Percentiles rank a stretch among this genome's conserved stretches.
These are phyloP conservation scores for Sycobia sp. DNA, from an alignment of 1,140 invertebrate genomes.

Conservation along the genomic window DNA sequence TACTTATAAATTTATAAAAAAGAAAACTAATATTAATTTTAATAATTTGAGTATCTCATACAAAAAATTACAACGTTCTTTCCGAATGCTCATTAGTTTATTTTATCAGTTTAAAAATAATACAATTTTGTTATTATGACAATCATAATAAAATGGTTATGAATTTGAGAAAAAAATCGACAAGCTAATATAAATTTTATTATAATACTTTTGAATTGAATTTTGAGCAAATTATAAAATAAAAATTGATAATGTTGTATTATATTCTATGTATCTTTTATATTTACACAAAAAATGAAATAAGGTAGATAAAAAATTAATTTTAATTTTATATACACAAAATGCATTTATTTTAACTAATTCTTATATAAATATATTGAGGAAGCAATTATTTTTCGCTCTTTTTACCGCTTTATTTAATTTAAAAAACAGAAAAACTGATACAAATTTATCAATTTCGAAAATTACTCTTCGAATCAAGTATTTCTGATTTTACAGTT, in stretches of 20 bases:
- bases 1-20: too few relatives aligned
- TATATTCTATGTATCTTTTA: too few relatives aligned
- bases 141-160: too few relatives aligned
- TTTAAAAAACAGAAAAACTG: conserved; percentile 27
- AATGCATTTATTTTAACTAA: conserved; percentile 54
- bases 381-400: conserved; percentile 54
- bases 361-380: conserved; percentile 47
- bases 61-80: too few relatives aligned
- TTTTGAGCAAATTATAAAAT: background rate
- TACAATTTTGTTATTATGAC: too few relatives aligned
- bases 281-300: conserved; percentile 34
- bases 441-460: conserved; percentile 10
- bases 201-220: conserved; percentile 1
- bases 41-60: too few relatives aligned
- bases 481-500: conserved; percentile 17
- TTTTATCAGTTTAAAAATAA: too few relatives aligned
- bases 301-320: conserved; percentile 26
- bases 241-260: background rate
- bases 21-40: too few relatives aligned
- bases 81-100: too few relatives aligned
- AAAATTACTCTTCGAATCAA: conserved; percentile 20
- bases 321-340: conserved; percentile 53
- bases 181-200: conserved; percentile 1
- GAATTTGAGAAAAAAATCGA: too few relatives aligned
- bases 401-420: conserved; percentile 37